Percentiles rank a stretch among this genome's conserved stretches.
These are phyloP conservation scores for Laupala kohalensis DNA, from an alignment of 1,140 invertebrate species.

Conservation along the genomic window DNA sequence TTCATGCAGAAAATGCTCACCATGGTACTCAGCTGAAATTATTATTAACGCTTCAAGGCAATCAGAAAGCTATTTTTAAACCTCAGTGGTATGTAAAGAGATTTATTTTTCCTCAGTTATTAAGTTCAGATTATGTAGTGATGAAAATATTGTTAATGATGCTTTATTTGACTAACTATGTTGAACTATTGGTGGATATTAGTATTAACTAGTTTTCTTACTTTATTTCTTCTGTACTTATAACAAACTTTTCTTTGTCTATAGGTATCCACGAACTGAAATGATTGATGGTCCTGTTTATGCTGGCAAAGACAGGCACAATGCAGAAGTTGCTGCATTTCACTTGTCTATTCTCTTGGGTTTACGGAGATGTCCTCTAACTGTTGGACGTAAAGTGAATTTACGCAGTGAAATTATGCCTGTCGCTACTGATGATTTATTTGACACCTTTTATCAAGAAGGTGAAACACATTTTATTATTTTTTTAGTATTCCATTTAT, in stretches of 20 bases:
- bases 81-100: constrained; percentile 53
- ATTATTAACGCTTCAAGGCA: constrained; percentile 57
- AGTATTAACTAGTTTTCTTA: not conserved
- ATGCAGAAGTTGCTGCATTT: constrained; percentile 91
- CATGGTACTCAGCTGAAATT: constrained; percentile 85
- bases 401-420: constrained; percentile 57
- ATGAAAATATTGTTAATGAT: not conserved
- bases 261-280: constrained; percentile 51
- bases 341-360: constrained; percentile 70
- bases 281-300: constrained; percentile 70
- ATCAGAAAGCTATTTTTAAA: constrained; percentile 75
- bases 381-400: constrained; percentile 62
- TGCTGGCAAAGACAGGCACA: constrained; percentile 78
- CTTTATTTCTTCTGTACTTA: not conserved
- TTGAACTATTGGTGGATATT: not conserved
- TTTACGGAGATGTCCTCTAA: constrained; percentile 63
- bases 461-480: constrained; percentile 13
- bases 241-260: not conserved
- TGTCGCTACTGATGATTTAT: constrained; percentile 48
- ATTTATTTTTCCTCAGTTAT: not conserved
- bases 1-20: constrained; percentile 56
- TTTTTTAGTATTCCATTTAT: too few species aligned
- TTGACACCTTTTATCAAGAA: constrained; percentile 41
- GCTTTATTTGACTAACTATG: not conserved
- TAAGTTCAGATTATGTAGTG: not conserved